Evolutionary conservation across 2,113 vertebrate species (phyloP).

Genomic region (Sebastes schlegelii): DNA sequence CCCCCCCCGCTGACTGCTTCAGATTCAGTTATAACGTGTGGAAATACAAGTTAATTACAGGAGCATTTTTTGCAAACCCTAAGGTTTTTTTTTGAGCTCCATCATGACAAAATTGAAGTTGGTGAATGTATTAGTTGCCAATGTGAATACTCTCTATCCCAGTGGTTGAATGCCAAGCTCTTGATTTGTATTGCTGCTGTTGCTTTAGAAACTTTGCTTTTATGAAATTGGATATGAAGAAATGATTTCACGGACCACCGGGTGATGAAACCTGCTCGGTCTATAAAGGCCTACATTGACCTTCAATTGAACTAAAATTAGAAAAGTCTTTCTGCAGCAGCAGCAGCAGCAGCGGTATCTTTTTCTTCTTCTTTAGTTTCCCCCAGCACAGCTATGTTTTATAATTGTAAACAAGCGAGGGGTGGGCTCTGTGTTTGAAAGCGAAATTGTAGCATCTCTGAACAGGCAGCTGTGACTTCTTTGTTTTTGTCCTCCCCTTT

Average conservation of each 20-base stretch:
- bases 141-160: constrained; percentile 36
- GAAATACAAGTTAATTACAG: neutral
- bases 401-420: constrained; percentile 27
- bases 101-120: constrained; percentile 24
- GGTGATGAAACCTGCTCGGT: neutral
- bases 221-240: neutral
- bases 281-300: neutral
- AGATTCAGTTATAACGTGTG: neutral
- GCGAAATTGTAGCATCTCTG: constrained; percentile 83
- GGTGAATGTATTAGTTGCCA: constrained; percentile 70
- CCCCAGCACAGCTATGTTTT: constrained; percentile 13
- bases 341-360: neutral
- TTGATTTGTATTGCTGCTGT: constrained; percentile 32
- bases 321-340: constrained; percentile 6
- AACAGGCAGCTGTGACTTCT: constrained; percentile 81
- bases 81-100: constrained; percentile 6
- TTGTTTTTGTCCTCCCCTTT: constrained; percentile 45
- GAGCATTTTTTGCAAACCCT: neutral
- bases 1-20: neutral
- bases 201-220: constrained; percentile 20
- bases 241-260: constrained; percentile 18
- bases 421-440: constrained; percentile 58
- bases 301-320: constrained; percentile 4
- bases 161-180: constrained; percentile 49
- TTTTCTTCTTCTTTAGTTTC: neutral